These are phyloP conservation scores for Pollenia amentaria DNA, from an alignment of 2,888 invertebrate species.

Conservation along the genomic window DNA sequence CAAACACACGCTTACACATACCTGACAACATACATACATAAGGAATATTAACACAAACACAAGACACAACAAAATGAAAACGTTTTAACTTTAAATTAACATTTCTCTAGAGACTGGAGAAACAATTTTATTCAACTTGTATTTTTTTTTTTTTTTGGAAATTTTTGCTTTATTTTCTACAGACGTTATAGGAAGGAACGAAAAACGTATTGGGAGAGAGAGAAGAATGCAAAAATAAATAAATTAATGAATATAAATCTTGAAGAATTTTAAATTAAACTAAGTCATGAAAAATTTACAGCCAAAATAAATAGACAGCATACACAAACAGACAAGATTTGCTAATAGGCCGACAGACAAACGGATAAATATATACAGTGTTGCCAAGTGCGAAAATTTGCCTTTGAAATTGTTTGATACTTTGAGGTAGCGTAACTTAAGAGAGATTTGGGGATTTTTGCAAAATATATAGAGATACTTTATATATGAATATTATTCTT, in stretches of 20 bases:
- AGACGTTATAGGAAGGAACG: neutral
- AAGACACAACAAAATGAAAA: conserved; percentile 54
- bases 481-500: no score
- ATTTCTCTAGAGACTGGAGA: conserved; percentile 64
- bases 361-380: neutral
- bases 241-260: conserved; percentile 50
- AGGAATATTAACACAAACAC: conserved; percentile 39
- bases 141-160: neutral
- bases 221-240: neutral
- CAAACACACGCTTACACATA: conserved; percentile 17
- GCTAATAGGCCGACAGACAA: neutral
- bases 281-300: conserved; percentile 44
- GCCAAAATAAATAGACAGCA: neutral
- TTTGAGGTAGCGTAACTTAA: no score
- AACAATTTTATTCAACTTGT: conserved; percentile 37
- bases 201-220: neutral
- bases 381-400: no score
- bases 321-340: neutral
- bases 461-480: no score
- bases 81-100: conserved; percentile 72
- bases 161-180: neutral
- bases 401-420: no score
- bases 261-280: conserved; percentile 41
- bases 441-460: no score
- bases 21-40: neutral